phyloP scores from a whole-genome alignment of 1,140 invertebrate genomes.

The Pseudomyrmex gracilis region DNA sequence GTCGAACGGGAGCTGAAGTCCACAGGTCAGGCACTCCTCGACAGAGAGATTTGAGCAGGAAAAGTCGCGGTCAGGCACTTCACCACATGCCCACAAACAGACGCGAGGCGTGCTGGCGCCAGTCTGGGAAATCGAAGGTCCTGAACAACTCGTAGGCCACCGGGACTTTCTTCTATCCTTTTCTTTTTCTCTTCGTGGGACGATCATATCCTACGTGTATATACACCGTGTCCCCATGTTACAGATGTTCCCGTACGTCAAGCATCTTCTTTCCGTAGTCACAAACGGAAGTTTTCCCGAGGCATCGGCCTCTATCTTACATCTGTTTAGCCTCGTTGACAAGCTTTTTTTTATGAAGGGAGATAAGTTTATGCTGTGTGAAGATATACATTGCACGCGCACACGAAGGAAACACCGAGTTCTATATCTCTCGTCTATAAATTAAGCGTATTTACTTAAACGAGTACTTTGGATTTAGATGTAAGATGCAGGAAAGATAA shows the following conservation, averaged over 20 bases:
- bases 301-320: constrained; percentile 19
- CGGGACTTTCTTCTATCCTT: constrained; percentile 61
- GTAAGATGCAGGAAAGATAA: not conserved
- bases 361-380: constrained; percentile 29
- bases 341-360: constrained; percentile 43
- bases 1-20: constrained; percentile 62
- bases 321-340: constrained; percentile 55
- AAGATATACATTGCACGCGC: not conserved
- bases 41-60: constrained; percentile 66
- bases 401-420: constrained; percentile 8
- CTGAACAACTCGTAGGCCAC: constrained; percentile 71
- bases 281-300: constrained; percentile 40
- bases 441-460: constrained; percentile 22
- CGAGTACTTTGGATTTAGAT: constrained; percentile 1
- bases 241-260: constrained; percentile 60
- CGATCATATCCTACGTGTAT: constrained; percentile 49
- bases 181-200: constrained; percentile 59
- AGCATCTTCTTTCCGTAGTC: constrained; percentile 37
- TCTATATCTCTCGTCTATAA: constrained; percentile 22
- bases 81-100: constrained; percentile 47
- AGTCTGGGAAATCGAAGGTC: constrained; percentile 75
- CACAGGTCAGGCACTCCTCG: constrained; percentile 54
- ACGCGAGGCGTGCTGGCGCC: constrained; percentile 70
- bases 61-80: constrained; percentile 57
- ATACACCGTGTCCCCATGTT: constrained; percentile 10